These are phyloP conservation scores for Dipodomys merriami DNA, from an alignment of 2,113 vertebrate genomes.

Conservation along the genomic window DNA sequence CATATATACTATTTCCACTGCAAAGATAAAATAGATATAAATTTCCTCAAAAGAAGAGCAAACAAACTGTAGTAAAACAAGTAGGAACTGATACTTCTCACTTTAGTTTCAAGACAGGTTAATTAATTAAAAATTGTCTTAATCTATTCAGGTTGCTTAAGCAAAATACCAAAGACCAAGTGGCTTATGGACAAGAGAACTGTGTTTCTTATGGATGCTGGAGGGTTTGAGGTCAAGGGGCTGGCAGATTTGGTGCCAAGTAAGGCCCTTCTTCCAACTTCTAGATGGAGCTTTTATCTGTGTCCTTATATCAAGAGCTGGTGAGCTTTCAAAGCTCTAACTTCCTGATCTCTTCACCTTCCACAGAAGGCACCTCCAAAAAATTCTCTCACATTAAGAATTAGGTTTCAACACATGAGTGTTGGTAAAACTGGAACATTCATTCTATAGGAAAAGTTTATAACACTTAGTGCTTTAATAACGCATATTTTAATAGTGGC, in stretches of 20 bases:
- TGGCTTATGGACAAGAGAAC: background rate
- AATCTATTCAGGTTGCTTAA: background rate
- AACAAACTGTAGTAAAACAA: slow-evolving; percentile 5
- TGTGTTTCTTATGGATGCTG: background rate
- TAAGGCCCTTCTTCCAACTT: background rate
- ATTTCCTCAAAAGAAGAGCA: slow-evolving; percentile 21
- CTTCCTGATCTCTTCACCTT: background rate
- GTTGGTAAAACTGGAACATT: background rate
- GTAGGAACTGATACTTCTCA: background rate
- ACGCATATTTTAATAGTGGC: background rate
- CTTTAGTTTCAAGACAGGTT: slow-evolving; percentile 31
- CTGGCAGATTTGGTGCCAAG: background rate
- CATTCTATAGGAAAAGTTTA: background rate
- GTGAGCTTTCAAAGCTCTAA: background rate
- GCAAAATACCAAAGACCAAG: background rate
- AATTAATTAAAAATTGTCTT: slow-evolving; percentile 11
- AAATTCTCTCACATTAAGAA: background rate
- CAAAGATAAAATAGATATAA: slow-evolving; percentile 25
- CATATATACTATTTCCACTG: no score
- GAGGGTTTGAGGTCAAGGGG: background rate
- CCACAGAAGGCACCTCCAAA: background rate
- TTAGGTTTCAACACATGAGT: background rate
- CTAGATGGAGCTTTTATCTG: background rate
- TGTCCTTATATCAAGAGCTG: background rate
- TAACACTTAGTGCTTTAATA: slow-evolving; percentile 37